Base-by-base conservation (phyloP, 2,888 invertebrate species). In the Acanthosepion esculentum region DNA sequence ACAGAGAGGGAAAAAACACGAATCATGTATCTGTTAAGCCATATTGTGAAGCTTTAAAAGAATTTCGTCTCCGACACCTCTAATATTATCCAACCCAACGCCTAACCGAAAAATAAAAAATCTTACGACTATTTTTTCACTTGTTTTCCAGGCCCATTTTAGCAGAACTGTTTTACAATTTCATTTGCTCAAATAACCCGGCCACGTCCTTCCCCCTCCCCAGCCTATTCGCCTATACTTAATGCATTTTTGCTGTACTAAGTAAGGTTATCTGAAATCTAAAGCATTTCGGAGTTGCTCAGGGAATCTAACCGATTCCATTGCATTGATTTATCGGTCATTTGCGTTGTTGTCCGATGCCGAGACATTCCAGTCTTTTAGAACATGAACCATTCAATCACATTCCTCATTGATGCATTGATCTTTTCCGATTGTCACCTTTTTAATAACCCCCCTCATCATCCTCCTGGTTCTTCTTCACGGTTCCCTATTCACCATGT, bases 231-330 rank as follows among this genome's bases (percentile, higher is more conserved):
- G 5, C 18, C n/a, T 7, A 12, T 33, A 33, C 78, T 78, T 78
- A 78, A 78, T 78, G 78, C 78, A 78, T n/a, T 78, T 78, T 78
- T 78, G 78, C 33, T 78, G 78, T 78, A 33, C n/a, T n/a, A n/a
- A 78, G 78, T 33, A 33, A 78, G 78, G 78, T 23, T 15, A 33
- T 78, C 1, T 78, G 78, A 78, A 78, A 78, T 78, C n/a, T 78
- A 33, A 78, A 78, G 33, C n/a, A 78, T 33, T 78, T 33, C 78
- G 12, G 33, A 78, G 78, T n/a, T 78, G 3, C 18, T 78, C 15
- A n/a, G 15, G 33, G 78, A 78, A 78, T 59, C 23, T 59, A 6
- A 23, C 12, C 78, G 15, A n/a, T 15, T 78, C n/a, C n/a, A n/a
- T 7, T 15, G 8, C 10, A n/a, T 33, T 78, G 15, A 78, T 78